Conservation (phyloP, 2,113 vertebrate species). For the Synchiropus splendidus region DNA sequence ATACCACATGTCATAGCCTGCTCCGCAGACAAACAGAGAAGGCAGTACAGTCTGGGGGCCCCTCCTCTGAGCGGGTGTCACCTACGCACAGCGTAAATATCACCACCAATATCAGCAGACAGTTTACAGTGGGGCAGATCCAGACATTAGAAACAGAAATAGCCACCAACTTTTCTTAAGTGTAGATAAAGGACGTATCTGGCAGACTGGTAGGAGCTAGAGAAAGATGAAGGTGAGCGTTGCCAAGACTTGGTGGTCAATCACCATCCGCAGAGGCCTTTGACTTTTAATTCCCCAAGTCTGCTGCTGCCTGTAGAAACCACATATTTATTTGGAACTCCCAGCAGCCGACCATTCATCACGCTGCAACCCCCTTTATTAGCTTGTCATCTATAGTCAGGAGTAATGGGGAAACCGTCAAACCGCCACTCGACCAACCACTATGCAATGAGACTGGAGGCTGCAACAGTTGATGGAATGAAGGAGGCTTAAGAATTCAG, state of each 20-base stretch:
- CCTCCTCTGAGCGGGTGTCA: conserved; percentile 21
- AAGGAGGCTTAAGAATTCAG: neutral
- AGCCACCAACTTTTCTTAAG: conserved; percentile 9
- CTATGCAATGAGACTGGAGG: conserved; percentile 7
- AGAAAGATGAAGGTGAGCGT: conserved; percentile 17
- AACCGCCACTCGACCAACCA: conserved; percentile 6
- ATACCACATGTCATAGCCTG: conserved; percentile 33
- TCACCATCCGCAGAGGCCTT: conserved; percentile 18
- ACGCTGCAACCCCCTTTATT: conserved; percentile 30
- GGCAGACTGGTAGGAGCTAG: conserved; percentile 4
- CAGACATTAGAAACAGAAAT: conserved; percentile 22
- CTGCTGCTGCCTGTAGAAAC: conserved; percentile 21
- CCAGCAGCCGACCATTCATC: conserved; percentile 34
- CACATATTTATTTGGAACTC: conserved; percentile 35
- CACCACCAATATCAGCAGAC: conserved; percentile 48
- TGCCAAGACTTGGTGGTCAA: conserved; percentile 25
- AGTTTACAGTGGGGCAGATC: conserved; percentile 28
- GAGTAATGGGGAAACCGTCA: conserved; percentile 18
- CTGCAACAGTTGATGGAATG: conserved; percentile 2
- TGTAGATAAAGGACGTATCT: neutral
- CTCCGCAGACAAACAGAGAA: conserved; percentile 22
- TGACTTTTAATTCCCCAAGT: conserved; percentile 22
- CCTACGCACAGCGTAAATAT: conserved; percentile 51
- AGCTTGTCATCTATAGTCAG: conserved; percentile 26
- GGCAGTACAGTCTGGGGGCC: conserved; percentile 8